Percentiles rank a stretch among this genome's conserved stretches.
These are phyloP conservation scores for Eilema caniola DNA, from an alignment of 2,888 invertebrate species.

Conservation along the genomic window DNA sequence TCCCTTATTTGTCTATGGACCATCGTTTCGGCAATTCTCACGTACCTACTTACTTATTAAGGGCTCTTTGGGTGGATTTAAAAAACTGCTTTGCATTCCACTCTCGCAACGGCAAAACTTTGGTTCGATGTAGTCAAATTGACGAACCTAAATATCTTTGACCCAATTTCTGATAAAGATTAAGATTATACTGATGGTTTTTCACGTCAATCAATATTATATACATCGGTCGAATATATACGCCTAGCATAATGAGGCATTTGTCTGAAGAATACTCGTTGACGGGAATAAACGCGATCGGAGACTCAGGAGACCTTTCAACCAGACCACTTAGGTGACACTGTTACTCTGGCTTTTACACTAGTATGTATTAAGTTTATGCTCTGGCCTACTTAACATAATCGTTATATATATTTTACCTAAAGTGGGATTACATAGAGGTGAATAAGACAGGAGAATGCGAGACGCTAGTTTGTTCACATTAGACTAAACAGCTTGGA, in stretches of 20 bases:
- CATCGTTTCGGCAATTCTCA: slow-evolving; percentile 47
- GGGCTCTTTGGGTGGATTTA: slow-evolving; percentile 30
- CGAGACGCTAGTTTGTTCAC: background rate
- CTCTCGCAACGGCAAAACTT: slow-evolving; percentile 29
- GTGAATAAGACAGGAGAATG: background rate
- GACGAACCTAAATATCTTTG: slow-evolving; percentile 30
- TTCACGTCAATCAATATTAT: too few relatives aligned
- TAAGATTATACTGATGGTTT: slow-evolving; percentile 27
- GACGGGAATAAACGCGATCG: too few relatives aligned
- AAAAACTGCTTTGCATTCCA: slow-evolving; percentile 41
- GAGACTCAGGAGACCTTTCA: too few relatives aligned
- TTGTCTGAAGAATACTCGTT: background rate
- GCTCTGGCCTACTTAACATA: background rate
- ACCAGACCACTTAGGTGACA: too few relatives aligned
- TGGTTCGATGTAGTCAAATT: slow-evolving; percentile 42
- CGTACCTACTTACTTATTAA: slow-evolving; percentile 51
- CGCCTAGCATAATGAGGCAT: background rate
- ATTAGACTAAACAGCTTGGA: background rate
- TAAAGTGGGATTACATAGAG: background rate
- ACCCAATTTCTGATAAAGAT: slow-evolving; percentile 33
- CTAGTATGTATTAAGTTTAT: too few relatives aligned
- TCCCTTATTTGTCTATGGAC: slow-evolving; percentile 41
- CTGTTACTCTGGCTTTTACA: too few relatives aligned
- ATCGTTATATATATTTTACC: background rate
- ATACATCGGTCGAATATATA: too few relatives aligned